Base-by-base conservation (phyloP, 2,888 invertebrate species). In the Metallyticus violacea region DNA sequence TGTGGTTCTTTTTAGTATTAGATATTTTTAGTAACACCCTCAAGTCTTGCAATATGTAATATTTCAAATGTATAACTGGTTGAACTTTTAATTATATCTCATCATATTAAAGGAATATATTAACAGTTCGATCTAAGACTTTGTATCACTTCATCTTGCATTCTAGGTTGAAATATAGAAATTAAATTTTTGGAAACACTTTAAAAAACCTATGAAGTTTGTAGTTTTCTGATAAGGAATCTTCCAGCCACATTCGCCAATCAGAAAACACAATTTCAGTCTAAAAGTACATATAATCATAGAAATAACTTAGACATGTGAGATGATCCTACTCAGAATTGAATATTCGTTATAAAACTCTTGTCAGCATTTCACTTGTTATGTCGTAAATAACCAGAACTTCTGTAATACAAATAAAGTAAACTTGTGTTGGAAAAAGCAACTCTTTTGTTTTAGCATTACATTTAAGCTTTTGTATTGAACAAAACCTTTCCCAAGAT, bases 181-280 rank as follows among this genome's bases (percentile, higher is more conserved):
- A 40, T 28, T n/a, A 78, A n/a, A n/a, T n/a, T n/a, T n/a, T n/a
- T n/a, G n/a, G n/a, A n/a, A n/a, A n/a, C n/a, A n/a, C n/a, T n/a
- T n/a, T n/a, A n/a, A n/a, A n/a, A n/a, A 26, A n/a, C 25, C 15
- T 79, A 85, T 40, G 26, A 79, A 86, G 81, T 40, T 4, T 90
- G 91, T 94, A 94, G 93, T 92, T 92, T 92, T 93, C 92, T 93
- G 94, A 94, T 95, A 94, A 94, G 94, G 93, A 94, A 94, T 94
- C 92, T 93, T 95, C 95, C 95, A 95, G 95, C 95, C 95, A 95
- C 94, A 94, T 94, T 93, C 94, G 93, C 94, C 94, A 94, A 95
- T 94, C 94, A 93, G 94, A 92, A 77, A 26, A 26, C 85, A 79
- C 40, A 62, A n/a, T n/a, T n/a, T n/a, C n/a, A n/a, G n/a, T n/a